phyloP scores from a whole-genome alignment of 2,113 vertebrate species.

The Tretioscincus oriximinensis region DNA sequence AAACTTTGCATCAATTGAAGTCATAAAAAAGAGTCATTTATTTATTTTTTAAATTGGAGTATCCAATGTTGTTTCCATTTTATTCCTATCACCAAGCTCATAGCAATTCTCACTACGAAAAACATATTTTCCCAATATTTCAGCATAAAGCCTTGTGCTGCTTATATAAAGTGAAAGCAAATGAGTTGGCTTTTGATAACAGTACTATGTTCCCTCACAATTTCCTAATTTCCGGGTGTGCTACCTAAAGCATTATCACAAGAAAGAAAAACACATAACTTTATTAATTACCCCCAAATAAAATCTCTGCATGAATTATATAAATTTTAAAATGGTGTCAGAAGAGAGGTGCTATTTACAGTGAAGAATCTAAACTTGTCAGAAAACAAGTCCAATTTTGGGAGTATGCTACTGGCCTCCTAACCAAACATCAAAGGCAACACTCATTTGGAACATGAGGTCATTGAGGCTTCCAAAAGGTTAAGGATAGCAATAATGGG shows the following conservation, averaged over 20 bases:
- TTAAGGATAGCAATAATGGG: no score
- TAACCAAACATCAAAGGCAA: no score
- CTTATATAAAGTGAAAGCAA: not conserved
- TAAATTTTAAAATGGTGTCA: no score
- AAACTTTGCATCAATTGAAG: not conserved
- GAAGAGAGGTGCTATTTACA: not conserved
- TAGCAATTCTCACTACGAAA: not conserved
- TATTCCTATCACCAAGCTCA: not conserved
- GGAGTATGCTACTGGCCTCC: no score
- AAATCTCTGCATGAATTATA: not conserved
- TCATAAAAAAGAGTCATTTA: not conserved
- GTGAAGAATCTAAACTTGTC: no score
- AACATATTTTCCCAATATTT: not conserved
- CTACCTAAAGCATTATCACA: not conserved
- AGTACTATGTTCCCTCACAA: not conserved
- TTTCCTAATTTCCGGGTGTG: no score
- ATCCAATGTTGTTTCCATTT: not conserved
- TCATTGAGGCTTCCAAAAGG: no score
- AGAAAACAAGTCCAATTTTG: no score
- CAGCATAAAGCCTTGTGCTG: no score
- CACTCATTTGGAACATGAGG: no score
- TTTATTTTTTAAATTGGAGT: not conserved
- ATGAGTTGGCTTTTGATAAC: not conserved
- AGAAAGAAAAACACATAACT: not conserved
- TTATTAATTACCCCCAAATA: not conserved